These are phyloP conservation scores for Mimachlamys varia DNA, from an alignment of 2,888 invertebrate species.

Conservation along the genomic window DNA sequence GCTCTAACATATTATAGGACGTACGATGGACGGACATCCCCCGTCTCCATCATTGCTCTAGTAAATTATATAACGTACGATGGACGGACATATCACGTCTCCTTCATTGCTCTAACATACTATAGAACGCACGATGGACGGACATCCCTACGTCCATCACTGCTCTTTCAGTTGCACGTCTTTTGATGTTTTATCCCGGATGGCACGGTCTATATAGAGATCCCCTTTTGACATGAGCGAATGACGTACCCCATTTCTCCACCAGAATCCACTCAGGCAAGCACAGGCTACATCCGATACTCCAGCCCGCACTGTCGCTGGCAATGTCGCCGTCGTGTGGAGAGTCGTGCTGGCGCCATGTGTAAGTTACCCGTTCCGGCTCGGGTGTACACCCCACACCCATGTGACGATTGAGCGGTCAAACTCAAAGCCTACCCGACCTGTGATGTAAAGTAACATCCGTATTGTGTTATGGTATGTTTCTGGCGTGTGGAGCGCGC, in stretches of 20 bases:
- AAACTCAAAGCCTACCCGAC: slow-evolving; percentile 4
- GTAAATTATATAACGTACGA: no score
- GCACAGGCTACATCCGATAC: background rate
- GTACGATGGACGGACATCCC: background rate
- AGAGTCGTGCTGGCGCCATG: background rate
- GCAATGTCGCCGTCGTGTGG: background rate
- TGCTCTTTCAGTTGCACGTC: background rate
- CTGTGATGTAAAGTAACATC: background rate
- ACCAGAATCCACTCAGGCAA: slow-evolving; percentile 4
- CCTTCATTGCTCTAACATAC: no score
- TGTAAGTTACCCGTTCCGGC: slow-evolving; percentile 6
- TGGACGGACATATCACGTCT: no score
- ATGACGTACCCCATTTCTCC: background rate
- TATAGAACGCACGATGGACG: background rate
- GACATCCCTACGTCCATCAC: background rate
- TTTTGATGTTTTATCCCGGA: background rate
- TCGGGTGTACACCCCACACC: slow-evolving; percentile 31
- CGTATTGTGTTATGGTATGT: slow-evolving; percentile 15
- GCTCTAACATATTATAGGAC: no score
- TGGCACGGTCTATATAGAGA: background rate
- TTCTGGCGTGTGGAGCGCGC: slow-evolving; percentile 12
- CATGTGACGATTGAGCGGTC: background rate
- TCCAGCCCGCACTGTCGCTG: slow-evolving; percentile 4
- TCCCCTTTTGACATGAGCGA: background rate
- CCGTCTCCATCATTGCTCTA: no score